phyloP scores from a whole-genome alignment of 2,888 invertebrate genomes.

The Cryptus armator region DNA sequence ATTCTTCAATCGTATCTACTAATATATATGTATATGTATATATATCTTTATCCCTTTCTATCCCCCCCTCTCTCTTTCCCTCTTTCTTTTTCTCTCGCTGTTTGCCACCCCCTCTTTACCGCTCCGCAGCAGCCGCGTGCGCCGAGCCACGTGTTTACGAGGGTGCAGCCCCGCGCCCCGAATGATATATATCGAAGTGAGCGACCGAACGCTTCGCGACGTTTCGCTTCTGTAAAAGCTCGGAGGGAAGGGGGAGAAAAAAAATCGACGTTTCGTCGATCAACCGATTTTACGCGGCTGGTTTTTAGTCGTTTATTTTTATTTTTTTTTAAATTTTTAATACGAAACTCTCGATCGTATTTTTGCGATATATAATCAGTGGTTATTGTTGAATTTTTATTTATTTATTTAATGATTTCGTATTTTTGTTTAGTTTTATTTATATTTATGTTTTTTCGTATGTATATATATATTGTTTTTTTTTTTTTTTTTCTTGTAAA shows the following conservation, averaged over 20 bases:
- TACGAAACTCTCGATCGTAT: slow-evolving; percentile 7
- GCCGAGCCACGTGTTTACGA: slow-evolving; percentile 80
- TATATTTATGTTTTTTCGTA: slow-evolving; percentile 65
- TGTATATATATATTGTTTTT: slow-evolving; percentile 57
- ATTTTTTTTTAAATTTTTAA: slow-evolving; percentile 16
- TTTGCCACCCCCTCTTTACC: slow-evolving; percentile 65
- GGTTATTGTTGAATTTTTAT: neutral
- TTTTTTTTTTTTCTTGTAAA: slow-evolving; percentile 39
- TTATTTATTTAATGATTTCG: slow-evolving; percentile 19
- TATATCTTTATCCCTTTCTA: slow-evolving; percentile 61
- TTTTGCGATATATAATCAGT: slow-evolving; percentile 4
- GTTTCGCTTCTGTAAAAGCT: slow-evolving; percentile 59
- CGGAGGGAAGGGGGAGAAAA: slow-evolving; percentile 33
- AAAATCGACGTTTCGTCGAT: slow-evolving; percentile 49
- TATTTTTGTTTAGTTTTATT: slow-evolving; percentile 21
- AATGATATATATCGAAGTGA: slow-evolving; percentile 48
- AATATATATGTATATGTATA: slow-evolving; percentile 23
- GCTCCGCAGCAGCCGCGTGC: slow-evolving; percentile 74
- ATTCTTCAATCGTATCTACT: slow-evolving; percentile 62
- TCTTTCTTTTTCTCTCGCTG: slow-evolving; percentile 64
- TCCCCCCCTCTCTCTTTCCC: slow-evolving; percentile 61
- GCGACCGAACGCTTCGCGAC: slow-evolving; percentile 44
- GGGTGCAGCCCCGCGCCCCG: slow-evolving; percentile 62
- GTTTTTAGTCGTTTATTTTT: neutral
- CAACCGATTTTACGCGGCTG: slow-evolving; percentile 46